Conservation (phyloP, 2,888 invertebrate species). For the Dryomyza anilis region DNA sequence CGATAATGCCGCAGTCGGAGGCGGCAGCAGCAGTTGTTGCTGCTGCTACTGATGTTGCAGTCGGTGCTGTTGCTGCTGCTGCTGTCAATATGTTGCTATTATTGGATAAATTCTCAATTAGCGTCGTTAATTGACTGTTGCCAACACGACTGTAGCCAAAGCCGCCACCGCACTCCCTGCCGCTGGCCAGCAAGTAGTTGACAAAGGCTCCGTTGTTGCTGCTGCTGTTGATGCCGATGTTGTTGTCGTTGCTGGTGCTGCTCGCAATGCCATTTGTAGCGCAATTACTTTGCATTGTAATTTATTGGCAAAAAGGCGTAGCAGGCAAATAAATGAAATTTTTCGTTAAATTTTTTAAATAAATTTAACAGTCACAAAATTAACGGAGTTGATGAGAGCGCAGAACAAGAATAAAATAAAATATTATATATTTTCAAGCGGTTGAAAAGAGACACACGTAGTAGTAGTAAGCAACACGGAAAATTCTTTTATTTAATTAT, state of each 20-base stretch:
- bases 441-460: background rate
- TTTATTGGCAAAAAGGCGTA: conserved; percentile 27
- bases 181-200: conserved; percentile 31
- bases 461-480: too few species aligned
- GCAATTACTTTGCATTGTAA: conserved; percentile 53
- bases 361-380: background rate
- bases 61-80: conserved; percentile 36
- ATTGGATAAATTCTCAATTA: conserved; percentile 60
- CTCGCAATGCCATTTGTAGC: conserved; percentile 46
- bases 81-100: conserved; percentile 25
- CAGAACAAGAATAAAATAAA: background rate
- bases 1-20: background rate
- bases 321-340: too few species aligned
- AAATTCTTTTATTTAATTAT: too few species aligned
- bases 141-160: conserved; percentile 37
- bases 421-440: background rate
- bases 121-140: conserved; percentile 58
- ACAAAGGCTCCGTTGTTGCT: conserved; percentile 26
- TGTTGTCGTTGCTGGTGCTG: conserved; percentile 8
- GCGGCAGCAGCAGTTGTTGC: conserved; percentile 15
- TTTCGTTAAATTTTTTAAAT: too few species aligned
- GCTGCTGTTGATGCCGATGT: conserved; percentile 25
- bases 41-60: conserved; percentile 12
- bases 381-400: background rate
- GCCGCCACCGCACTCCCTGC: conserved; percentile 35